Evolutionary conservation across 2,888 invertebrate genomes (phyloP).

Genomic region (Reticulitermes lucifugus): DNA sequence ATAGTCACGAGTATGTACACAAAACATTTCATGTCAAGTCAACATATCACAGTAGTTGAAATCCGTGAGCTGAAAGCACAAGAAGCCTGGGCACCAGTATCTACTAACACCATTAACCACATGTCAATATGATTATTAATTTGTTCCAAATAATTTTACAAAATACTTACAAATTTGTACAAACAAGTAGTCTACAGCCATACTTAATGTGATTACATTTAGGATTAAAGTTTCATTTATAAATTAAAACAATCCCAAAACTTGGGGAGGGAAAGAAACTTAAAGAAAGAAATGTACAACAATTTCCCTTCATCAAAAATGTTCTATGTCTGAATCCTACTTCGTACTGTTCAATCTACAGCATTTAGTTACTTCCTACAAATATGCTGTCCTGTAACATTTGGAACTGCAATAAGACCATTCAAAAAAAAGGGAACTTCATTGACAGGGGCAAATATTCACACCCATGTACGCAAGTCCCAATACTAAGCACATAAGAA

Average conservation of each 20-base stretch:
- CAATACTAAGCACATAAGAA: too few relatives aligned
- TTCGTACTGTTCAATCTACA: background rate
- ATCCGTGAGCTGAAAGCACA: background rate
- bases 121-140: slow-evolving; percentile 25
- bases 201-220: slow-evolving; percentile 6
- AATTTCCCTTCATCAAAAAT: background rate
- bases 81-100: background rate
- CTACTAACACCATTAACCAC: slow-evolving; percentile 3
- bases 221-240: slow-evolving; percentile 17
- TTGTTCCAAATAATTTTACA: slow-evolving; percentile 30
- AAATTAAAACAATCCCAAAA: slow-evolving; percentile 44
- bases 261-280: background rate
- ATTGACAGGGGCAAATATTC: background rate
- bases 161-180: slow-evolving; percentile 42
- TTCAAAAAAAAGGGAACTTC: background rate
- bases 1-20: too few relatives aligned
- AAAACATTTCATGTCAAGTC: too few relatives aligned
- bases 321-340: background rate
- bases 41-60: background rate
- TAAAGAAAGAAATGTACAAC: slow-evolving; percentile 10
- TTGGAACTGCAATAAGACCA: background rate
- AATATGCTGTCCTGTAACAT: background rate
- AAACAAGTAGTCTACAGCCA: slow-evolving; percentile 8
- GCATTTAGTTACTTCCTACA: background rate
- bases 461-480: too few relatives aligned